Conservation (phyloP, 2,888 invertebrate species). For the Ryuthela nishihirai region DNA sequence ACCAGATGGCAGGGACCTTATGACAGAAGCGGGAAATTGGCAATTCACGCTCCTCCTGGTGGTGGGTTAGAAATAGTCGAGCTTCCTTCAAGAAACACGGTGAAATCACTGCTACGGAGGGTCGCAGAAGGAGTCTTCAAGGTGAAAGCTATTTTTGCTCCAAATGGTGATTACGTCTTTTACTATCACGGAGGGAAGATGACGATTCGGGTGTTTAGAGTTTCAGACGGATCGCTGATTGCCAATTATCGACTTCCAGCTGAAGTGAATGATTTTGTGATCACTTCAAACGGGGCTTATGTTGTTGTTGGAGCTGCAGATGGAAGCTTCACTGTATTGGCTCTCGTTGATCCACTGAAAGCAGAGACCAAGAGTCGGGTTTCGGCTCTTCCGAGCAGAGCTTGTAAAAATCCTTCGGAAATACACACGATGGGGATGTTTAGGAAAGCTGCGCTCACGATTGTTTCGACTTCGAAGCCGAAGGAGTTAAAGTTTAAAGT, state of each 20-base stretch:
- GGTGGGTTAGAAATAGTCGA: conserved; percentile 90
- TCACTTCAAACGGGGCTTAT: conserved; percentile 67
- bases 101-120: conserved; percentile 80
- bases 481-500: too few species aligned
- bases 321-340: conserved; percentile 86
- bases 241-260: conserved; percentile 87
- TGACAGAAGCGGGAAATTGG: conserved; percentile 63
- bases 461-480: too few species aligned
- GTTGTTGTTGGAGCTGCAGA: conserved; percentile 83
- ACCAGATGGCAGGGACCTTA: conserved; percentile 83
- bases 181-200: conserved; percentile 96
- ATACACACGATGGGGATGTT: too few species aligned
- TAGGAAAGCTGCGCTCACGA: too few species aligned
- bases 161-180: conserved; percentile 88
- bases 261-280: conserved; percentile 80
- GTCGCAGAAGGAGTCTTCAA: conserved; percentile 96
- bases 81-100: conserved; percentile 79
- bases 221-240: conserved; percentile 81
- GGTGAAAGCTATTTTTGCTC: conserved; percentile 89
- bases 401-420: too few species aligned
- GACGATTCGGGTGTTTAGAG: conserved; percentile 87
- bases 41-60: conserved; percentile 82
- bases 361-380: conserved; percentile 63
- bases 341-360: conserved; percentile 68
- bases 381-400: conserved; percentile 64